Conservation (phyloP, 1,140 invertebrate species). For the Tetramorium simillimum region DNA sequence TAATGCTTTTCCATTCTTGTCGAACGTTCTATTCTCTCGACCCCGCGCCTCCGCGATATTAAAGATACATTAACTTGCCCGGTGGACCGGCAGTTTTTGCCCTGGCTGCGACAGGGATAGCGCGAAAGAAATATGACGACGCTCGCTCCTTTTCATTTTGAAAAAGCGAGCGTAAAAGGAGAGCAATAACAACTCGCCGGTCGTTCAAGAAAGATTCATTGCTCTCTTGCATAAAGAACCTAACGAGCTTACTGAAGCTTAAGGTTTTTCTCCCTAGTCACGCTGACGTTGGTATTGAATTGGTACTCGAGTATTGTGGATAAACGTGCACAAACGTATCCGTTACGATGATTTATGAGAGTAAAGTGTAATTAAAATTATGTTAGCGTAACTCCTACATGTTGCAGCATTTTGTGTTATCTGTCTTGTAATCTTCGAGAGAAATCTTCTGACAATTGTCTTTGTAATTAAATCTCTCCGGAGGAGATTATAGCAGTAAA, state of each 20-base stretch:
- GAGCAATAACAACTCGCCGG: constrained; percentile 45
- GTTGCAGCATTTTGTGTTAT: not conserved
- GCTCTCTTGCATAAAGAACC: constrained; percentile 24
- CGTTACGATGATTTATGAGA: constrained; percentile 26
- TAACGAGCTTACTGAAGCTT: constrained; percentile 50
- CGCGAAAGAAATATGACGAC: constrained; percentile 43
- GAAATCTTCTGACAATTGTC: not conserved
- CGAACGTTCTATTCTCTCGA: not conserved
- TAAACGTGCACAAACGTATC: constrained; percentile 2
- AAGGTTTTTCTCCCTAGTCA: constrained; percentile 7
- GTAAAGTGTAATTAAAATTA: not conserved
- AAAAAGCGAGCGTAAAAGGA: not conserved
- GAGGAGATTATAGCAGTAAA: not conserved
- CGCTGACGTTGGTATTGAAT: constrained; percentile 7
- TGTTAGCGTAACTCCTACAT: not conserved
- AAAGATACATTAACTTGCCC: constrained; percentile 50
- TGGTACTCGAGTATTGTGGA: not conserved
- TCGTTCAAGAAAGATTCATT: constrained; percentile 55
- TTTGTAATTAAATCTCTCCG: not conserved
- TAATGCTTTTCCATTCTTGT: not conserved
- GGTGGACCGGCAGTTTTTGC: constrained; percentile 35
- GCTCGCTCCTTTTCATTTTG: constrained; percentile 25
- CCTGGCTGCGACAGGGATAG: constrained; percentile 29
- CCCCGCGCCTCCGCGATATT: constrained; percentile 15
- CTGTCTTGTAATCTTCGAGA: not conserved